phyloP scores from a whole-genome alignment of 2,113 vertebrate species.

The Mesitornis unicolor region DNA sequence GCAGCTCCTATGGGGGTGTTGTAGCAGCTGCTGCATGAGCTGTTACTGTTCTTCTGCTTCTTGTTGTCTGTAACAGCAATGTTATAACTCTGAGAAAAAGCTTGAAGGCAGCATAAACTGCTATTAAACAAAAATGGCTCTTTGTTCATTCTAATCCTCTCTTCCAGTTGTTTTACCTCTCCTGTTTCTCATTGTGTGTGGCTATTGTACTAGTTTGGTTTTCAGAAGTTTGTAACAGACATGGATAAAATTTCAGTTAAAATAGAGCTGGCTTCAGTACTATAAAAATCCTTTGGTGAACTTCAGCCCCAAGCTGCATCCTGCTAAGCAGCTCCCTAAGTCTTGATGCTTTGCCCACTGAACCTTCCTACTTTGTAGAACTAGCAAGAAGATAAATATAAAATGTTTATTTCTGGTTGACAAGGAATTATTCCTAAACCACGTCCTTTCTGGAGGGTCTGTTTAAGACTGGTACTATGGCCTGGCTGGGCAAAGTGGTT shows the following conservation, averaged over 20 bases:
- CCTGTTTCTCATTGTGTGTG: background rate
- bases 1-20: rapidly evolving
- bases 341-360: background rate
- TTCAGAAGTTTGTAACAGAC: background rate
- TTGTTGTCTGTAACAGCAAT: rapidly evolving
- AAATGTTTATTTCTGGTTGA: background rate
- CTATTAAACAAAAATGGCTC: background rate
- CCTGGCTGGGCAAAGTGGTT: background rate
- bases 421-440: background rate
- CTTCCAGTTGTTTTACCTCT: background rate
- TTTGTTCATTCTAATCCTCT: background rate
- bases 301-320: background rate
- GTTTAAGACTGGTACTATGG: rapidly evolving
- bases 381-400: background rate
- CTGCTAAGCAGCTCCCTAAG: background rate
- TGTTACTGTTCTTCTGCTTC: background rate
- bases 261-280: background rate
- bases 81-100: background rate
- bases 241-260: background rate
- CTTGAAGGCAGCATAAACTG: too few relatives aligned
- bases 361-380: background rate
- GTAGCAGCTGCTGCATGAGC: background rate
- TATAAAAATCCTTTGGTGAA: background rate
- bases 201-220: background rate
- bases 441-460: background rate